Percentiles rank a stretch among this genome's conserved stretches.
These are phyloP conservation scores for Dioctria rufipes DNA, from an alignment of 2,888 invertebrate species.

Conservation along the genomic window DNA sequence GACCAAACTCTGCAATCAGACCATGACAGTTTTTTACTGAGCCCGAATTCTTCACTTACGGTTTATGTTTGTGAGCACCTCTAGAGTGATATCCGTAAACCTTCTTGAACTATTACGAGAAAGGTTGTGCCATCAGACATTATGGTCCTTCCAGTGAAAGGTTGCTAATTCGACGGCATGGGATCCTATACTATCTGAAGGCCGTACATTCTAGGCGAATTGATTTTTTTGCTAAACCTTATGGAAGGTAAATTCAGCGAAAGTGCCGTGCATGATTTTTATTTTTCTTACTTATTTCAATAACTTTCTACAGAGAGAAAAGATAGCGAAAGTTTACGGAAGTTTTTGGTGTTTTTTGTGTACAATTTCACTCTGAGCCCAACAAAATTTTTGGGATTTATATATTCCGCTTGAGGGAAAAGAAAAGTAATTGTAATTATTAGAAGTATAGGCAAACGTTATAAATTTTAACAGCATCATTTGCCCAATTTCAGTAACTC, in stretches of 20 bases:
- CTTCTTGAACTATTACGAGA: slow-evolving; percentile 3
- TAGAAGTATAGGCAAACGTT: too few relatives aligned
- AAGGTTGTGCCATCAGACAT: slow-evolving; percentile 1
- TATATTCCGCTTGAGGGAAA: too few relatives aligned
- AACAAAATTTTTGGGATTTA: not conserved
- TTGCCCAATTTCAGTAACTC: too few relatives aligned
- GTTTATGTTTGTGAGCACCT: slow-evolving; percentile 10
- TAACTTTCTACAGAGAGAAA: slow-evolving; percentile 47
- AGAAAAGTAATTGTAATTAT: too few relatives aligned
- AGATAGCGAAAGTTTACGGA: slow-evolving; percentile 29
- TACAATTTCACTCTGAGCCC: not conserved
- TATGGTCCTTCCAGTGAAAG: slow-evolving; percentile 46
- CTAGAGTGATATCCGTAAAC: not conserved
- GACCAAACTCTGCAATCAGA: slow-evolving; percentile 38
- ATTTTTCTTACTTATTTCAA: slow-evolving; percentile 38
- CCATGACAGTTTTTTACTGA: slow-evolving; percentile 16
- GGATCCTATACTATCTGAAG: not conserved
- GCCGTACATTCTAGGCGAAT: too few relatives aligned
- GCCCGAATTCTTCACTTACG: slow-evolving; percentile 23
- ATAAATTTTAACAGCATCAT: too few relatives aligned
- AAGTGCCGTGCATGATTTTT: slow-evolving; percentile 28
- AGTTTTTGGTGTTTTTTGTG: slow-evolving; percentile 8
- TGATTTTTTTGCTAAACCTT: not conserved
- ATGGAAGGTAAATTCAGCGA: slow-evolving; percentile 33
- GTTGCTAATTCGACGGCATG: not conserved